Evolutionary conservation across 2,888 invertebrate genomes (phyloP).

Genomic region (Pseudanteris insignis): DNA sequence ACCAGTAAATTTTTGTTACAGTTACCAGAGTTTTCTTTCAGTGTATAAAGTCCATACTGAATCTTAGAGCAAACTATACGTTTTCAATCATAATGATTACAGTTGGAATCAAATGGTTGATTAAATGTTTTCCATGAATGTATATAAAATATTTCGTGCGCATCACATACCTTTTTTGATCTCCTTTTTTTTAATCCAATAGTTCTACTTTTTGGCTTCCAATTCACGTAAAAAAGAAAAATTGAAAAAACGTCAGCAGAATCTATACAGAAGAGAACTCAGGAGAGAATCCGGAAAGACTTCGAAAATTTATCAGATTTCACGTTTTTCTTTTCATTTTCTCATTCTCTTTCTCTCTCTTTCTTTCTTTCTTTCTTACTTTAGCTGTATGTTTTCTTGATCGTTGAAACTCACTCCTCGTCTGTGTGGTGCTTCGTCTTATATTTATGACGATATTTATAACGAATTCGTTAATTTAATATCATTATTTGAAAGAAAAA

Average conservation of each 20-base stretch:
- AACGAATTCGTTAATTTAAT: slow-evolving; percentile 17
- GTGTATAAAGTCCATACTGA: no score
- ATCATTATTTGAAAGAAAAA: no score
- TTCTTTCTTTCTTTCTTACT: slow-evolving; percentile 1
- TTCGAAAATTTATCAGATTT: slow-evolving; percentile 34
- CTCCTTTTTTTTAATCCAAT: slow-evolving; percentile 28
- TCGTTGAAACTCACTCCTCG: slow-evolving; percentile 1
- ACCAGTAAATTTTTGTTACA: no score
- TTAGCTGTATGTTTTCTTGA: neutral
- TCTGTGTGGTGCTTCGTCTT: neutral
- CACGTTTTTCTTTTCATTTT: slow-evolving; percentile 17
- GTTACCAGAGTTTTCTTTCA: no score
- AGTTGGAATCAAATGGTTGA: no score
- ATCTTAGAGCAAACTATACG: no score
- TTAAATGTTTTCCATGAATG: no score
- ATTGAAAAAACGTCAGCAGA: slow-evolving; percentile 21
- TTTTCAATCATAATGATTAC: no score
- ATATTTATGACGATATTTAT: slow-evolving; percentile 24
- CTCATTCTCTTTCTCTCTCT: no score
- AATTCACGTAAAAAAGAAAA: slow-evolving; percentile 35
- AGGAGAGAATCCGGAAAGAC: slow-evolving; percentile 16
- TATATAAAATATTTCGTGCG: slow-evolving; percentile 12
- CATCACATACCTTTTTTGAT: no score
- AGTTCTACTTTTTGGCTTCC: slow-evolving; percentile 23
- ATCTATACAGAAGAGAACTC: slow-evolving; percentile 35